Evolutionary conservation across 2,888 invertebrate species (phyloP).

Genomic region (Pteria penguin): DNA sequence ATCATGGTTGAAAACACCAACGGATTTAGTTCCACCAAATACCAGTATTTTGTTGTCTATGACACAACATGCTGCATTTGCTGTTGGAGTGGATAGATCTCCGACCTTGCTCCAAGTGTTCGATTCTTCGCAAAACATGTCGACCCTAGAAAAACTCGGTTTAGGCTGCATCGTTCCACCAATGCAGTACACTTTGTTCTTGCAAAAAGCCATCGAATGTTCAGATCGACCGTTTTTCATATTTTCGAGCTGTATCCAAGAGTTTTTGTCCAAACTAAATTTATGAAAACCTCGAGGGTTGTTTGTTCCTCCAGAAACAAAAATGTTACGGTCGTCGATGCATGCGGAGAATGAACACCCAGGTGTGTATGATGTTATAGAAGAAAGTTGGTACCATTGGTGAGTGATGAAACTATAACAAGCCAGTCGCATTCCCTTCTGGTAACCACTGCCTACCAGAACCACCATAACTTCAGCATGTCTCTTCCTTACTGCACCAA

Average conservation of each 20-base stretch:
- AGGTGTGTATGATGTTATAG: slow-evolving; percentile 49
- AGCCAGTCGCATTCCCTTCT: slow-evolving; percentile 53
- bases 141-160: slow-evolving; percentile 52
- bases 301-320: slow-evolving; percentile 61
- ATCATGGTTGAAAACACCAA: slow-evolving; percentile 59
- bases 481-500: slow-evolving; percentile 15
- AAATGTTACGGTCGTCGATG: slow-evolving; percentile 56
- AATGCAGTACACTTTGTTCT: slow-evolving; percentile 57
- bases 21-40: slow-evolving; percentile 61
- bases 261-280: slow-evolving; percentile 51
- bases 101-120: slow-evolving; percentile 51
- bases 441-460: slow-evolving; percentile 46
- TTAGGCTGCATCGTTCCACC: slow-evolving; percentile 59
- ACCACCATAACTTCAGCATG: slow-evolving; percentile 52
- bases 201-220: slow-evolving; percentile 58
- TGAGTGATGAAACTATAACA: slow-evolving; percentile 60
- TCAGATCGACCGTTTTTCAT: slow-evolving; percentile 54
- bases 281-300: slow-evolving; percentile 53
- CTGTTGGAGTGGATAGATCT: slow-evolving; percentile 54
- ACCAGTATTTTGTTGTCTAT: slow-evolving; percentile 58
- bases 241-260: slow-evolving; percentile 51
- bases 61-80: slow-evolving; percentile 59
- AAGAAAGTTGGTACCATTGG: slow-evolving; percentile 58
- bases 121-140: slow-evolving; percentile 55
- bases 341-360: slow-evolving; percentile 62